Percentiles rank a stretch among this genome's conserved stretches.
These are phyloP conservation scores for Poecilia gillii DNA, from an alignment of 2,797 vertebrate species.

Conservation along the genomic window DNA sequence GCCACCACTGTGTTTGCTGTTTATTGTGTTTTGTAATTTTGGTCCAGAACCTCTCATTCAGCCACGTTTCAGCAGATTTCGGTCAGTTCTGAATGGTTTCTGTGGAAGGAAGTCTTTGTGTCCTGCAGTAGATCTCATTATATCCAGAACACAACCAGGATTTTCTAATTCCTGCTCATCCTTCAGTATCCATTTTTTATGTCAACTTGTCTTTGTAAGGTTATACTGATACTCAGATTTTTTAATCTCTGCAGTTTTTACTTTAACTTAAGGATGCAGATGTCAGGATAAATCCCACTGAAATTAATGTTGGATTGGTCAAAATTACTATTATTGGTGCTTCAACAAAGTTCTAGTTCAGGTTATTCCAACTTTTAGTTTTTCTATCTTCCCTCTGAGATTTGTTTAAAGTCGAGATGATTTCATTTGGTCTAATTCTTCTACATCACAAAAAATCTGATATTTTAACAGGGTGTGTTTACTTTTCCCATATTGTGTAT, in stretches of 20 bases:
- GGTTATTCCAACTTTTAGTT: not conserved
- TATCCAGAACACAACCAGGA: not conserved
- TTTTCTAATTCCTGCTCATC: not conserved
- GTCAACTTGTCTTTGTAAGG: not conserved
- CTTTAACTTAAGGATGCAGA: not conserved
- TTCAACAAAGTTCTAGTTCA: not conserved
- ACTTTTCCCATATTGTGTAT: not conserved
- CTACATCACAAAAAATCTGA: not conserved
- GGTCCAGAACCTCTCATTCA: not conserved
- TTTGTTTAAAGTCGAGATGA: not conserved
- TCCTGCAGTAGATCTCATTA: not conserved
- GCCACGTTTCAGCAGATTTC: not conserved
- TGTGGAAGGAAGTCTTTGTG: not conserved
- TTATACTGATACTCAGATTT: not conserved
- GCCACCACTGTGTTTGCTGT: not conserved
- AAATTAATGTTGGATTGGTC: not conserved
- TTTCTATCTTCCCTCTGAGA: not conserved
- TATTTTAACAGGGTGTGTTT: not conserved
- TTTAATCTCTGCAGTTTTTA: not conserved
- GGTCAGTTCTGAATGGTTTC: not conserved
- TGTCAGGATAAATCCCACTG: not conserved
- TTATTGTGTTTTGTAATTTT: not conserved
- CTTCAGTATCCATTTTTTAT: not conserved
- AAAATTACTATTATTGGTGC: not conserved
- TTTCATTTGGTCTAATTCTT: not conserved